Evolutionary conservation across 1,140 invertebrate species (phyloP).

Genomic region (Drosophila lini): DNA sequence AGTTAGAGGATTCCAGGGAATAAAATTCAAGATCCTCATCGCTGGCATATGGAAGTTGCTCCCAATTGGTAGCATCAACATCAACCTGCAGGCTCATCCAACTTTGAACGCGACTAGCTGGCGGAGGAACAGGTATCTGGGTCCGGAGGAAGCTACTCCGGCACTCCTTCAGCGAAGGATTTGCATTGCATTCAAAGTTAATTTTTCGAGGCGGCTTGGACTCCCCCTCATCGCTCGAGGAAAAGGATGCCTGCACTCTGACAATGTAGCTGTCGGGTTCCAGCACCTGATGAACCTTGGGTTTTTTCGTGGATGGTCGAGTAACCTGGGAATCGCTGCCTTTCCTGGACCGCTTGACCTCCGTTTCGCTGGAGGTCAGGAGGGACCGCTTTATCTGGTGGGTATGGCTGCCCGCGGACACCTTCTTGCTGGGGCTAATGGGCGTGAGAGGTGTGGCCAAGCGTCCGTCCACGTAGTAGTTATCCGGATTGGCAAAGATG

Average conservation of each 20-base stretch:
- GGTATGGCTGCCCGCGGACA: background rate
- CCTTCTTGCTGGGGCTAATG: background rate
- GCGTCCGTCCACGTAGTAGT: constrained; percentile 12
- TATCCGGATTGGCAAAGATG: constrained; percentile 20
- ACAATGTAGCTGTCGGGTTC: constrained; percentile 18
- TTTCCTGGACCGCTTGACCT: too few species aligned
- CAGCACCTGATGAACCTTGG: background rate
- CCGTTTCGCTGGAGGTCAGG: too few species aligned
- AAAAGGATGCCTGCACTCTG: background rate
- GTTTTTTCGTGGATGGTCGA: background rate
- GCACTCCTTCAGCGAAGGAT: background rate
- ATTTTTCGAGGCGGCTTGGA: too few species aligned
- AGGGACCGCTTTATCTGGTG: background rate
- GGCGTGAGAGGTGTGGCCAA: background rate
- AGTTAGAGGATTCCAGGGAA: background rate
- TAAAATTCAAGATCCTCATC: background rate
- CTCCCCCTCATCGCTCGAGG: constrained; percentile 10
- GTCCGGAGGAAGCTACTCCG: background rate
- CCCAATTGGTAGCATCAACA: background rate
- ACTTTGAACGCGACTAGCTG: constrained; percentile 3
- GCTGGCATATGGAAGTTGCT: background rate
- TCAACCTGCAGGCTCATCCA: background rate
- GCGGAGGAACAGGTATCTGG: constrained; percentile 9
- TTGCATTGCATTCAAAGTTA: background rate
- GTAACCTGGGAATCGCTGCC: background rate